Percentiles rank a stretch among this genome's conserved stretches.
These are phyloP conservation scores for Eristalinus aeneus DNA, from an alignment of 2,888 invertebrate genomes.

Conservation along the genomic window DNA sequence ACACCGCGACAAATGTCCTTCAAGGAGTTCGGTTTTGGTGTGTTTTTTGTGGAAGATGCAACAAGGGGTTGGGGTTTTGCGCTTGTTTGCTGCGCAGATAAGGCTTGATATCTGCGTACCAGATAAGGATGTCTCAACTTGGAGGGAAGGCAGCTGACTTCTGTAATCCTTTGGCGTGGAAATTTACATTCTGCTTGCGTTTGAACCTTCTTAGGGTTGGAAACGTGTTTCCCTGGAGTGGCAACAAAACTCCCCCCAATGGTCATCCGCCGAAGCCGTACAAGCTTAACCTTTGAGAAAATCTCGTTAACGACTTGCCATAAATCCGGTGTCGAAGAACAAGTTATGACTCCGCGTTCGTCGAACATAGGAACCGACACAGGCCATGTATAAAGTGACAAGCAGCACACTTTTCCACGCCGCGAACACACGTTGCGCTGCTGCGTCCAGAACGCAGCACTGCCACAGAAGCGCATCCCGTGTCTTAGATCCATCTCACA, in stretches of 20 bases:
- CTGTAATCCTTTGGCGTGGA: neutral
- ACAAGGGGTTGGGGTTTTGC: neutral
- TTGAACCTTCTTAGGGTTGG: neutral
- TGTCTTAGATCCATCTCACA: slow-evolving; percentile 22
- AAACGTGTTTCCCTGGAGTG: neutral
- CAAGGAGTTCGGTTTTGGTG: neutral
- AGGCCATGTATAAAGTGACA: neutral
- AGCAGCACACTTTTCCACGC: neutral
- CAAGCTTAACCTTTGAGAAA: neutral
- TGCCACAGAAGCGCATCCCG: neutral
- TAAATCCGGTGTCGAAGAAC: neutral
- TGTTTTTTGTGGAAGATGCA: neutral
- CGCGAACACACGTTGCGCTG: neutral
- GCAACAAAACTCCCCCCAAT: no score
- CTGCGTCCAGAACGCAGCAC: neutral
- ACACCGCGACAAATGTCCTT: neutral
- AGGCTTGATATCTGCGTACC: neutral
- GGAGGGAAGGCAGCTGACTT: neutral
- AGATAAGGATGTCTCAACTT: neutral
- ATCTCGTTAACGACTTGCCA: neutral
- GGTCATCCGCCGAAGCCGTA: no score
- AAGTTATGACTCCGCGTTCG: neutral
- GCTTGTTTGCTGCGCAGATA: neutral
- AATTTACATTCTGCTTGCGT: neutral
- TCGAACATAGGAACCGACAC: neutral